Evolutionary conservation across 2,113 vertebrate genomes (phyloP).

Genomic region (Mionectes macconnelli): DNA sequence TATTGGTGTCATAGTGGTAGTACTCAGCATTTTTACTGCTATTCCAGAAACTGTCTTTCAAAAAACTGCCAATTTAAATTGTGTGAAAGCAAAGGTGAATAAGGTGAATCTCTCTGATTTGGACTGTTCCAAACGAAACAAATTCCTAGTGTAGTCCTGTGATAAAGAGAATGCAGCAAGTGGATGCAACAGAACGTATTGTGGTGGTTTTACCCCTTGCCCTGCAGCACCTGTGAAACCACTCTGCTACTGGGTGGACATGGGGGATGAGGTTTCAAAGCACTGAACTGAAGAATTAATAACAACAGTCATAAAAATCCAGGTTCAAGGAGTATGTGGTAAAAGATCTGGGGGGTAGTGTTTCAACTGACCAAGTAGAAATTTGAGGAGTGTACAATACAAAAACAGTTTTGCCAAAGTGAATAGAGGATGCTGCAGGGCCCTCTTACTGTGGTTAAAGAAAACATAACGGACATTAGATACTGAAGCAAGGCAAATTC

Average conservation of each 20-base stretch:
- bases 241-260: background rate
- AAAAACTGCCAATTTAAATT: background rate
- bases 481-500: background rate
- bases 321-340: background rate
- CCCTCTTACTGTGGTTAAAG: background rate
- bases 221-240: background rate
- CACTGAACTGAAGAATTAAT: background rate
- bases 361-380: background rate
- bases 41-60: background rate
- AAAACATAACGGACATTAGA: background rate
- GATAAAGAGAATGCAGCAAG: background rate
- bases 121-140: background rate
- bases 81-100: background rate
- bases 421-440: accelerated
- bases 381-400: background rate
- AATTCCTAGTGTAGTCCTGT: background rate
- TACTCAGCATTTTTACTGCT: background rate
- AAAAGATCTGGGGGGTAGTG: background rate
- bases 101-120: background rate
- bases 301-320: background rate
- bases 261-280: background rate
- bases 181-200: background rate
- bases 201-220: background rate
- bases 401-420: background rate
- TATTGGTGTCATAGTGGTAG: background rate